Percentiles rank a stretch among this genome's conserved stretches.
These are phyloP conservation scores for Megalops cyprinoides DNA, from an alignment of 2,797 vertebrate genomes.

Conservation along the genomic window DNA sequence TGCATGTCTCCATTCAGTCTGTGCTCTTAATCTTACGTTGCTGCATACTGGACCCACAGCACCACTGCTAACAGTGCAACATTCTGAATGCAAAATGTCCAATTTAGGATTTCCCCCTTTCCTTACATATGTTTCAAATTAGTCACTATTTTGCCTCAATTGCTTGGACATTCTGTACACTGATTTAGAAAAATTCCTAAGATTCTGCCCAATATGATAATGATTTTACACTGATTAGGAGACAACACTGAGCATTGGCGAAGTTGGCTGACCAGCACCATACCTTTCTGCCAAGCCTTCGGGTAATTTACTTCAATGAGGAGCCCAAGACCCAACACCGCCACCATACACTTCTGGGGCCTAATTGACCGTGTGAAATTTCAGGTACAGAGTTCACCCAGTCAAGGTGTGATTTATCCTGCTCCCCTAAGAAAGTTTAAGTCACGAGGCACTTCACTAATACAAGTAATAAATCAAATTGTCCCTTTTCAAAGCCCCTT, in stretches of 20 bases:
- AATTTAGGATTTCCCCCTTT: no score
- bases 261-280: neutral
- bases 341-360: slow-evolving; percentile 55
- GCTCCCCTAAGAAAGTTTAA: slow-evolving; percentile 56
- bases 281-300: neutral
- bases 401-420: slow-evolving; percentile 58
- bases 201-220: no score
- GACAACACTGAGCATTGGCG: neutral
- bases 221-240: no score
- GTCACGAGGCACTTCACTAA: slow-evolving; percentile 58
- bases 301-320: slow-evolving; percentile 31
- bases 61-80: no score
- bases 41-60: neutral
- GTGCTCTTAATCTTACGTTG: neutral
- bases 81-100: no score
- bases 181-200: no score
- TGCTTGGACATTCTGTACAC: no score
- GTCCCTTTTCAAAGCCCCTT: slow-evolving; percentile 54
- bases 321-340: slow-evolving; percentile 43
- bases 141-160: neutral
- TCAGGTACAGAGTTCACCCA: slow-evolving; percentile 51
- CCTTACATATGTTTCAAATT: neutral
- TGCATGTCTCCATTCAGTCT: no score
- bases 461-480: slow-evolving; percentile 66
- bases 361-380: slow-evolving; percentile 61